phyloP scores from a whole-genome alignment of 2,113 vertebrate genomes.

The Euleptes europaea region DNA sequence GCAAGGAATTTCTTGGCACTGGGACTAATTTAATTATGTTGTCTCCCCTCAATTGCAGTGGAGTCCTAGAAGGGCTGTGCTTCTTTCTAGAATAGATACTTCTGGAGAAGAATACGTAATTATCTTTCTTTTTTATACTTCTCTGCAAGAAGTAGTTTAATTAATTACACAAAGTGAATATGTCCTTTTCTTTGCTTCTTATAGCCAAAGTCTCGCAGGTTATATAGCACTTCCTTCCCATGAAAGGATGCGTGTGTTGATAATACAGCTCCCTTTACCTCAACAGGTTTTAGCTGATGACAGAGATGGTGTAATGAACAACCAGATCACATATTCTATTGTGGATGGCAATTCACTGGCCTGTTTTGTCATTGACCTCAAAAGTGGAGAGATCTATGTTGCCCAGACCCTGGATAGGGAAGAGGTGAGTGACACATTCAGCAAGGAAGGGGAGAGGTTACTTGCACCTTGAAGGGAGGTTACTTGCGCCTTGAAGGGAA shows the following conservation, averaged over 20 bases:
- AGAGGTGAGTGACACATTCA: constrained; percentile 78
- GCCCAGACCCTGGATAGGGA: constrained; percentile 88
- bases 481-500: neutral
- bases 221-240: neutral
- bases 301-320: constrained; percentile 87
- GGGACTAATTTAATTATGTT: neutral
- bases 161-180: neutral
- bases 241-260: neutral
- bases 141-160: neutral
- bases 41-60: too few relatives aligned
- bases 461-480: neutral
- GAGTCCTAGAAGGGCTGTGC: neutral
- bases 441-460: neutral
- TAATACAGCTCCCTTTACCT: neutral
- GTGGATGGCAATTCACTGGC: constrained; percentile 84
- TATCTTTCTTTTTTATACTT: neutral
- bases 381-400: constrained; percentile 83
- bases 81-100: neutral
- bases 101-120: neutral
- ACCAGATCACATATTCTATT: constrained; percentile 86
- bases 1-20: neutral
- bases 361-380: constrained; percentile 86
- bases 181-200: neutral
- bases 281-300: constrained; percentile 88
- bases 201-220: neutral